Percentiles rank a stretch among this genome's conserved stretches.
Conservation (phyloP, 2,797 vertebrate species). For the Channallabes apus region DNA sequence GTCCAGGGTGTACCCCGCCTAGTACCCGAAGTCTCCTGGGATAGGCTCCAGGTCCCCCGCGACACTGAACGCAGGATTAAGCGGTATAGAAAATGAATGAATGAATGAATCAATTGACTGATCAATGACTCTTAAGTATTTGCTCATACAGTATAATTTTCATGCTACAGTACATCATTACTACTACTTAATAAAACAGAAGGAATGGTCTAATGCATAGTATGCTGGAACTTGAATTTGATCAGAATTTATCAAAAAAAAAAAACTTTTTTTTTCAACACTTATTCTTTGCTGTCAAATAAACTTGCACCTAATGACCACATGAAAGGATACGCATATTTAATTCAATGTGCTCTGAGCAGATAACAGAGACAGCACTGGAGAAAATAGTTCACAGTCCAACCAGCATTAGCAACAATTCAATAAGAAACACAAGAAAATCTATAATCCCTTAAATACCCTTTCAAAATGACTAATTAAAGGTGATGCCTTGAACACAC, state of each 20-base stretch:
- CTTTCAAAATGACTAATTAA: conserved; percentile 1
- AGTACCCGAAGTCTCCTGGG: too few species aligned
- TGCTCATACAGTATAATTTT: too few species aligned
- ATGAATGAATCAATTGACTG: too few species aligned
- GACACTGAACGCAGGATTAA: too few species aligned
- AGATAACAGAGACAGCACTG: neutral
- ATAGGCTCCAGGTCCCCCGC: too few species aligned
- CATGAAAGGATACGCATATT: neutral
- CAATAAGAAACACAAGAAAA: neutral
- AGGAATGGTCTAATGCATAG: neutral
- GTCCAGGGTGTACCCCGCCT: too few species aligned
- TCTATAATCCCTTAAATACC: neutral
- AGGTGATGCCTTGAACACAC: neutral
- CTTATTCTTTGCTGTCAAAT: neutral
- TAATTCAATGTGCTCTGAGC: neutral
- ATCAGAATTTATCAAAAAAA: neutral
- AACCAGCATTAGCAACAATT: neutral
- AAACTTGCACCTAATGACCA: neutral
- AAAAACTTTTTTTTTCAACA: neutral
- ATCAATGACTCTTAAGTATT: too few species aligned
- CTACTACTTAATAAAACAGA: too few species aligned
- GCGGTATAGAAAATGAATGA: too few species aligned
- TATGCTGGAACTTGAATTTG: neutral
- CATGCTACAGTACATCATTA: too few species aligned
- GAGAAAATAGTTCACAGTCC: neutral